Conservation (phyloP, 2,113 vertebrate genomes). For the Acrocephalus kingi region DNA sequence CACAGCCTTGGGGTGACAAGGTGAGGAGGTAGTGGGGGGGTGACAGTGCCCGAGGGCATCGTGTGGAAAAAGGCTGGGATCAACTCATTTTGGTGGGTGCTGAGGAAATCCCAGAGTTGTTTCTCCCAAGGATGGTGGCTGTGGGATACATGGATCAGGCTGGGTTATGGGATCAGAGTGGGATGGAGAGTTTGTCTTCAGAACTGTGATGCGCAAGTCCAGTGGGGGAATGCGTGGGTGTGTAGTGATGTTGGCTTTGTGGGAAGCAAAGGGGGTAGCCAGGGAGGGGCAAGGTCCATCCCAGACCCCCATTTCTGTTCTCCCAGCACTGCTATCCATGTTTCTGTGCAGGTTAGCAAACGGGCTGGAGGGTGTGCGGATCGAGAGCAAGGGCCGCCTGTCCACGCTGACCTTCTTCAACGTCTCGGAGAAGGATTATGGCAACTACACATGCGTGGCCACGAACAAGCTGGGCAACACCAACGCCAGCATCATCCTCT, state of each 20-base stretch:
- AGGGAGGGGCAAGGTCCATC: rapidly evolving
- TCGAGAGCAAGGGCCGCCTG: conserved; percentile 92
- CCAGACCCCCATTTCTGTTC: rapidly evolving
- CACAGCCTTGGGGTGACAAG: too few relatives aligned
- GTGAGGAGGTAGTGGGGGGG: neutral
- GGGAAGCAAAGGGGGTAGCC: too few relatives aligned
- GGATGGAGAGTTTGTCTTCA: rapidly evolving
- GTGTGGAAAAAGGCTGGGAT: neutral
- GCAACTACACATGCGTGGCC: conserved; percentile 98
- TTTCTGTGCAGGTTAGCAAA: conserved; percentile 82
- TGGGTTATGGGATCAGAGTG: rapidly evolving
- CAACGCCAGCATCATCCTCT: conserved; percentile 95
- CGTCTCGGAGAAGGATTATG: conserved; percentile 96
- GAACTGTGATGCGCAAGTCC: rapidly evolving
- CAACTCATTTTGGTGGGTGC: neutral
- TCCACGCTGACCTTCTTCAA: conserved; percentile 97
- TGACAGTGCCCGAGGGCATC: neutral
- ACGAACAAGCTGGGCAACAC: conserved; percentile 92
- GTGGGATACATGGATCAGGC: rapidly evolving
- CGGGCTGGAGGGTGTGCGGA: conserved; percentile 87
- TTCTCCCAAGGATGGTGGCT: neutral
- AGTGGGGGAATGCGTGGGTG: rapidly evolving
- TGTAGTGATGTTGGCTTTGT: rapidly evolving
- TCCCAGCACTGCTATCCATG: rapidly evolving
- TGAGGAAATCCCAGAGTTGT: neutral